Base-by-base conservation (phyloP, 2,888 invertebrate genomes). In the Stegophylla sp. region DNA sequence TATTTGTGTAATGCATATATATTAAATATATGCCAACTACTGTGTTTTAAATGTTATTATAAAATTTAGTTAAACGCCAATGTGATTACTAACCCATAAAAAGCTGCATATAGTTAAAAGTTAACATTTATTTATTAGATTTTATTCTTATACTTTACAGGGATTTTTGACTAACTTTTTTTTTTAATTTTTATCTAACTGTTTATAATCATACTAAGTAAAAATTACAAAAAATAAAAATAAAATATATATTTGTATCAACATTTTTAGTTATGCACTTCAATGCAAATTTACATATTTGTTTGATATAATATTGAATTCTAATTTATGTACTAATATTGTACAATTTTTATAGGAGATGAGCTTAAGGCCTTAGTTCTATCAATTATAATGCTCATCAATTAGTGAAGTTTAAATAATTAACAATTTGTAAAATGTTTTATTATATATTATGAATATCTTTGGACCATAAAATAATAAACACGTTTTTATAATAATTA, bases 91-190 rank as follows among this genome's bases (percentile, higher is more conserved):
- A 43, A 5, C n/a, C 3, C 17, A 26, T 75, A 51, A 15, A 75
- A 53, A 64, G 17, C 34, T 43, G n/a, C 43, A n/a, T 41, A 51
- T 75, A 51, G 34, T 51, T 69, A n/a, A 71, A 64, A 28, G 17
- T 12, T 63, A 51, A 64, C 23, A 51, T 75, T 53, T 64, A 53
- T 43, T 66, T 53, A 23, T 75, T 66, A 64, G 51, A 59, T 67
- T 59, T 67, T 67, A 67, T 43, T 66, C 64, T 76, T 76, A 76
- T 76, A 66, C 20, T 76, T 76, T 66, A 76, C 76, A 76, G 66
- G 76, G 76, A 63, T 74, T 63, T 61, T 63, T 15, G 48, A 63
- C 15, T 5, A 45, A 26, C 7, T 45, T 28, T 63, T 63, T 51
- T n/a, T 63, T 74, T 48, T 20, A 63, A 23, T 51, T 43, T n/a